phyloP scores from a whole-genome alignment of 2,797 vertebrate species.

The Odontamblyopus rebecca region DNA sequence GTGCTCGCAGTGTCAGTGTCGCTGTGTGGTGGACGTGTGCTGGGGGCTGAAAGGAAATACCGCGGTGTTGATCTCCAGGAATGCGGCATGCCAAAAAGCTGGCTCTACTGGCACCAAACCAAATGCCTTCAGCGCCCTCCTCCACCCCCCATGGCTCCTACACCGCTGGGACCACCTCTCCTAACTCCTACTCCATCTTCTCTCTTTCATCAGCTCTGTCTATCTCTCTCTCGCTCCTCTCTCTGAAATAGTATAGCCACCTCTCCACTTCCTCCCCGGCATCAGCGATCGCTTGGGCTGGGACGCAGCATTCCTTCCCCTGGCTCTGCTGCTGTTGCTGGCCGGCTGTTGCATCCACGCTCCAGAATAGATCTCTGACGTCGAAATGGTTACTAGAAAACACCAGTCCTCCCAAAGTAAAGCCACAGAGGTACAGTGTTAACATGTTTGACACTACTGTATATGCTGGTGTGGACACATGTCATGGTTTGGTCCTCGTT shows the following conservation, averaged over 20 bases:
- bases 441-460: background rate
- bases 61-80: constrained; percentile 80
- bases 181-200: constrained; percentile 37
- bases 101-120: constrained; percentile 81
- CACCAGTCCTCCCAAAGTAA: constrained; percentile 66
- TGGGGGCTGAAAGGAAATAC: constrained; percentile 81
- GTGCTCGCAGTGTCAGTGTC: constrained; percentile 16
- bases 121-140: constrained; percentile 71
- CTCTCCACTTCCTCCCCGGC: constrained; percentile 76
- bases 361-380: constrained; percentile 82
- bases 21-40: constrained; percentile 44
- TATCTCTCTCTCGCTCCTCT: constrained; percentile 58
- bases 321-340: constrained; percentile 75
- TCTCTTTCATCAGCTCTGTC: constrained; percentile 49
- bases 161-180: constrained; percentile 31
- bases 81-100: constrained; percentile 76
- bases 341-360: constrained; percentile 73
- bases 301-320: constrained; percentile 73
- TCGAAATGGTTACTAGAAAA: constrained; percentile 77
- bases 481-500: background rate
- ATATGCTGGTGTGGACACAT: too few species aligned
- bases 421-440: constrained; percentile 16
- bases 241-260: constrained; percentile 77
- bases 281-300: constrained; percentile 64
- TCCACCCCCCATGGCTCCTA: constrained; percentile 38